Conservation (phyloP, 1,140 invertebrate species). For the Drosophila kohkoa region DNA sequence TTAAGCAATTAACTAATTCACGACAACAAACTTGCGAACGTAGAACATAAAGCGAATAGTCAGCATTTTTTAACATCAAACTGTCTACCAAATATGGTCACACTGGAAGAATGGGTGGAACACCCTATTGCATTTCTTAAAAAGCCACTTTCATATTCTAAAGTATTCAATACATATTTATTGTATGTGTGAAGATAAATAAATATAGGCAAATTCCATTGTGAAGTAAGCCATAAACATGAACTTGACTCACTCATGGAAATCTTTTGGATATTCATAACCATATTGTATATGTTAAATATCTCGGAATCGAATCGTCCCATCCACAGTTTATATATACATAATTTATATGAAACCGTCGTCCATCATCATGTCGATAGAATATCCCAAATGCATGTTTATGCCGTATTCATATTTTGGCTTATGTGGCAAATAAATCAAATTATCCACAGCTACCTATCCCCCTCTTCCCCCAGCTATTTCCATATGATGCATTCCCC, state of each 20-base stretch:
- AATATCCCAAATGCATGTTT: constrained; percentile 45
- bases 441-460: constrained; percentile 39
- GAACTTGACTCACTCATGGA: background rate
- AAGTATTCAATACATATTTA: too few relatives aligned
- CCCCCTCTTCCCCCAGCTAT: background rate
- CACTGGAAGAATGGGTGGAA: too few relatives aligned
- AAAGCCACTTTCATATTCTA: too few relatives aligned
- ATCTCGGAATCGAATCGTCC: background rate
- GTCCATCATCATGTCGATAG: constrained; percentile 12
- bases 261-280: background rate
- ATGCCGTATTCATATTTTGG: constrained; percentile 11
- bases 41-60: background rate
- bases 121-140: too few relatives aligned
- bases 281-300: background rate
- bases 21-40: background rate
- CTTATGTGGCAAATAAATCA: constrained; percentile 59
- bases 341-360: constrained; percentile 3
- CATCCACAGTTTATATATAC: background rate
- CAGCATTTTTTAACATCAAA: background rate
- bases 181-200: too few relatives aligned
- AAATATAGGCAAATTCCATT: background rate
- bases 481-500: background rate
- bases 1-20: constrained; percentile 3
- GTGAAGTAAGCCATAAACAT: background rate
- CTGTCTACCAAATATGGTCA: too few relatives aligned